A percentile compares a stretch with the other conserved stretches of the same genome.
Evolutionary conservation across 1,140 invertebrate species (phyloP).

Genomic region (Diprion similis): DNA sequence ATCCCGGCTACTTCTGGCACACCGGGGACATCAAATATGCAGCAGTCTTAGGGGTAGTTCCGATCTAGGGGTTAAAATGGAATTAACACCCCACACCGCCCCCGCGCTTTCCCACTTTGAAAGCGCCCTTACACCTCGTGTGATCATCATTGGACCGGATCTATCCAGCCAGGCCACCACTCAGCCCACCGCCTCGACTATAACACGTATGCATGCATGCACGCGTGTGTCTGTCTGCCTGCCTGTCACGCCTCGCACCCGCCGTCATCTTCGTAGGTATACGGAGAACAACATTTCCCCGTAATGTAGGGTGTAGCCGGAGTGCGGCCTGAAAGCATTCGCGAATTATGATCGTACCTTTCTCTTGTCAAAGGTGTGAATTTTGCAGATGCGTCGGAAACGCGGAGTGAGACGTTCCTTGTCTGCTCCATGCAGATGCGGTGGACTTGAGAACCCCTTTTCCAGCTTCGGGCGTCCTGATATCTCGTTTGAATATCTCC

Average conservation of each 20-base stretch:
- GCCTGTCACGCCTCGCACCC: too few relatives aligned
- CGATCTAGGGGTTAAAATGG: slow-evolving; percentile 49
- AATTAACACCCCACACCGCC: slow-evolving; percentile 50
- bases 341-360: neutral
- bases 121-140: slow-evolving; percentile 21
- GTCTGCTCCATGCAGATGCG: neutral
- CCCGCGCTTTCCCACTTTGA: slow-evolving; percentile 17
- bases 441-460: neutral
- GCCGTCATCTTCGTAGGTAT: too few relatives aligned
- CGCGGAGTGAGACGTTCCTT: neutral
- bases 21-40: slow-evolving; percentile 53
- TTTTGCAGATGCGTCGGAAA: neutral
- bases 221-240: too few relatives aligned
- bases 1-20: slow-evolving; percentile 23
- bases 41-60: slow-evolving; percentile 57
- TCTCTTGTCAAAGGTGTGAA: neutral
- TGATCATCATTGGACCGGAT: slow-evolving; percentile 34
- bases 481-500: slow-evolving; percentile 8
- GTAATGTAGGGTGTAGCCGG: too few relatives aligned
- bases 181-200: neutral
- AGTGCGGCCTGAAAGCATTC: too few relatives aligned
- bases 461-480: neutral
- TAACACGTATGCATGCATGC: too few relatives aligned
- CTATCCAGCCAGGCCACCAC: neutral
- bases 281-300: too few relatives aligned